phyloP scores from a whole-genome alignment of 2,888 invertebrate species.

The Diplolepis rosae region DNA sequence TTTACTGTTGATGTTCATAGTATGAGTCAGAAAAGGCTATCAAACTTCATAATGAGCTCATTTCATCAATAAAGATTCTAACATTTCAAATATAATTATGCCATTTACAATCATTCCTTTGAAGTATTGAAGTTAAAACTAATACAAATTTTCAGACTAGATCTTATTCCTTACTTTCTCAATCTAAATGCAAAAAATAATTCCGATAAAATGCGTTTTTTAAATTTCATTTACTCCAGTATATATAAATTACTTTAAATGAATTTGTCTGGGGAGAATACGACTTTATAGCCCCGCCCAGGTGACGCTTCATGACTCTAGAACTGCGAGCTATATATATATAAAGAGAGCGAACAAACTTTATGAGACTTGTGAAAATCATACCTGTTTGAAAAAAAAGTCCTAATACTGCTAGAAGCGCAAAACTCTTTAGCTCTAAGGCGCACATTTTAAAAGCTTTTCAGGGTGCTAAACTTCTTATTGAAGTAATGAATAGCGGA shows the following conservation, averaged over 20 bases:
- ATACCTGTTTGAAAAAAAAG: slow-evolving; percentile 55
- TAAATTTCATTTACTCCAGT: not conserved
- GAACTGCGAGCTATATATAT: not conserved
- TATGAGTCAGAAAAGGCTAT: not conserved
- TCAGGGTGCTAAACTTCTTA: not conserved
- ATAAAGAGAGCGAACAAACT: not conserved
- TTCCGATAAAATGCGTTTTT: no score
- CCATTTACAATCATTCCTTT: not conserved
- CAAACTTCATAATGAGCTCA: not conserved
- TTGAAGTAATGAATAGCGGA: not conserved
- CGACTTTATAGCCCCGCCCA: slow-evolving; percentile 33
- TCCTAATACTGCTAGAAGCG: slow-evolving; percentile 50
- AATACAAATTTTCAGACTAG: no score
- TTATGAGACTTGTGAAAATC: slow-evolving; percentile 35
- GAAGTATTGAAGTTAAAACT: no score
- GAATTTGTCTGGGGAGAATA: not conserved
- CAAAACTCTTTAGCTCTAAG: slow-evolving; percentile 33
- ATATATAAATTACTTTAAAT: not conserved
- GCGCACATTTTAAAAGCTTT: slow-evolving; percentile 48
- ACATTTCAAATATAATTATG: not conserved
- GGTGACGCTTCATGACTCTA: slow-evolving; percentile 28
- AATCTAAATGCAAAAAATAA: not conserved
- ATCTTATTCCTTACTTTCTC: not conserved
- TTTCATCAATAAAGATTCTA: not conserved
- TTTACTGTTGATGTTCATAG: not conserved